Evolutionary conservation across 2,797 vertebrate species (phyloP), one percentile per base, ranked within the genome.

Genomic region (Bradypus variegatus): DNA sequence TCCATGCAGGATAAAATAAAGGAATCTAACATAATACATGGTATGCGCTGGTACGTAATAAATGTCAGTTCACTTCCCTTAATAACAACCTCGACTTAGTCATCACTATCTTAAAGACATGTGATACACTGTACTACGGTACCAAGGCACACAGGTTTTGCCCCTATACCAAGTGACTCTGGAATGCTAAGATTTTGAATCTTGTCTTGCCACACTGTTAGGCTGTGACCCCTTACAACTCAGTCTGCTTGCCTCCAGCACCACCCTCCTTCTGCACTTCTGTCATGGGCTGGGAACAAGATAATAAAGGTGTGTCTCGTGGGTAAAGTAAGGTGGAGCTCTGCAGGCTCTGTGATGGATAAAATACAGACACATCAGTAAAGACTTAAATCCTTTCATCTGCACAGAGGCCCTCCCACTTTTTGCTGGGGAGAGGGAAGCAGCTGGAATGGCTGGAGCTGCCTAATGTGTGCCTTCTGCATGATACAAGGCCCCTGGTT

Each of bases 111-210:
- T 77, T 50, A 60, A 87, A 78, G 69, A 62, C 3, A 19, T 2
- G 14, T 6, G 38, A 15, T 3, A 5, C 3, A 18, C 11, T 16
- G 19, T 19, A 25, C 64, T 8, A 4, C 31, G 15, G 50, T 0
- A 14, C 14, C 0, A 16, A 64, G 50, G 58, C 36, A 60, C 25
- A 8, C 6, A 8, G 13, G 27, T 29, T 36, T 2, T 31, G 55
- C 16, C 41, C 36, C 21, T 29, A 10, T 18, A 31, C 11, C 11
- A 3, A 64, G 36, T 1, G 8, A n/a, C 76, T 70, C 15, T 23
- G 8, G 53, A 31, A 0, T 14, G 58, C 65, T 12, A 8, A 62
- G 70, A 41, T 33, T 70, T 2, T 55, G n/a, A 67, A 31, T 62
- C 29, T 4, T 29, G 21, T 69, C 36, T 48, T 77, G 33, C 55